phyloP scores from a whole-genome alignment of 2,888 invertebrate genomes.

The Eulithis testata region DNA sequence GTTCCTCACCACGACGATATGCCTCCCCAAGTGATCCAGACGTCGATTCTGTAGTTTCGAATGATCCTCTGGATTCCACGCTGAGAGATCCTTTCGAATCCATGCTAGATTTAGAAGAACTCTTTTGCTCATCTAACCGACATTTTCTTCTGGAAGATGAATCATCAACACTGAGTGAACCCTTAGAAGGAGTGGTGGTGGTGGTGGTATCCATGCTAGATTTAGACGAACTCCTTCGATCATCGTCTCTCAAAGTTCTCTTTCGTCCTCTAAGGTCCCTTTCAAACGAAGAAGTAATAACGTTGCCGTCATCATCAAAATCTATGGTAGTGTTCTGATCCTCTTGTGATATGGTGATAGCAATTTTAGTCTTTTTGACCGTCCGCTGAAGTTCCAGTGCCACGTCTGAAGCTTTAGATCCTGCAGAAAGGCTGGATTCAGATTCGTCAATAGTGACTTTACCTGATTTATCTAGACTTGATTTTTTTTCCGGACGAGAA shows the following conservation, averaged over 20 bases:
- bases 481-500: constrained; percentile 78
- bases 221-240: constrained; percentile 84
- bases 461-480: constrained; percentile 71
- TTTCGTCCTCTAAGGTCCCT: constrained; percentile 71
- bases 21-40: constrained; percentile 90
- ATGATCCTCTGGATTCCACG: constrained; percentile 89
- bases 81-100: constrained; percentile 86
- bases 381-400: constrained; percentile 80
- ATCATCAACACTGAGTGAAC: constrained; percentile 81
- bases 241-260: constrained; percentile 73
- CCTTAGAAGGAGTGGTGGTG: constrained; percentile 79
- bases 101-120: constrained; percentile 86
- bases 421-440: constrained; percentile 85
- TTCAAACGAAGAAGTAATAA: constrained; percentile 77
- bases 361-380: constrained; percentile 80
- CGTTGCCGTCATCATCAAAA: constrained; percentile 80
- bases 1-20: constrained; percentile 87
- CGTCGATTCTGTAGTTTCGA: constrained; percentile 89
- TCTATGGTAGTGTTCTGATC: constrained; percentile 82
- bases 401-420: constrained; percentile 76
- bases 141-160: constrained; percentile 75
- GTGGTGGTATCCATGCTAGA: constrained; percentile 84
- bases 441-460: constrained; percentile 83
- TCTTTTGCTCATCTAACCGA: constrained; percentile 80
- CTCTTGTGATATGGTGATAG: constrained; percentile 82